These are phyloP conservation scores for Drosophila trichaetosa DNA, from an alignment of 2,888 invertebrate species.

Conservation along the genomic window DNA sequence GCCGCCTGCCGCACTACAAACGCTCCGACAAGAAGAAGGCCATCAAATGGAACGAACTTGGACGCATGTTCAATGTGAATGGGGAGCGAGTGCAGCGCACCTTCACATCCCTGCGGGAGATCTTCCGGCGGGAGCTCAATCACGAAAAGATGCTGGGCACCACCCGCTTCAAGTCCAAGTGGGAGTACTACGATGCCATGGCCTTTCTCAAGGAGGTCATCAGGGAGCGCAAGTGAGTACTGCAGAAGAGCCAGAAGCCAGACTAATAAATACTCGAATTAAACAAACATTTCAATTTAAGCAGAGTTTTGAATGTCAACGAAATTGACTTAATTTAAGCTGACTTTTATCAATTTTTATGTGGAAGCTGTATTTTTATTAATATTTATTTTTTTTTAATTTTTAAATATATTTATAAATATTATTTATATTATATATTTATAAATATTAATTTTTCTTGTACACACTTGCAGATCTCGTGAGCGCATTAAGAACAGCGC, in stretches of 20 bases:
- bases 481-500: constrained; percentile 70
- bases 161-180: constrained; percentile 82
- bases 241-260: no score
- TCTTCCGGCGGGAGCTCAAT: constrained; percentile 82
- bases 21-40: constrained; percentile 84
- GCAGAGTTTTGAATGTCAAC: background rate
- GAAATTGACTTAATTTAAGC: background rate
- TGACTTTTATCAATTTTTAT: background rate
- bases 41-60: constrained; percentile 83
- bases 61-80: constrained; percentile 82
- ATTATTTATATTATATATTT: background rate
- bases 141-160: constrained; percentile 83
- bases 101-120: constrained; percentile 83
- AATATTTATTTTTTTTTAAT: background rate
- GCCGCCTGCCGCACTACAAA: constrained; percentile 83
- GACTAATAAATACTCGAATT: background rate
- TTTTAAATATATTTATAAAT: background rate
- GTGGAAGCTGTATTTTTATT: background rate
- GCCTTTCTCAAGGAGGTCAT: constrained; percentile 83
- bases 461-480: constrained; percentile 68
- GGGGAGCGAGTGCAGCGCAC: constrained; percentile 83
- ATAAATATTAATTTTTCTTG: background rate
- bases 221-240: constrained; percentile 82
- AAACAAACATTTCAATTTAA: background rate
- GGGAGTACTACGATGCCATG: constrained; percentile 84